Evolutionary conservation across 1,140 invertebrate species (phyloP), one percentile per base, ranked within the genome.

Genomic region (Lasaia peninsularis): DNA sequence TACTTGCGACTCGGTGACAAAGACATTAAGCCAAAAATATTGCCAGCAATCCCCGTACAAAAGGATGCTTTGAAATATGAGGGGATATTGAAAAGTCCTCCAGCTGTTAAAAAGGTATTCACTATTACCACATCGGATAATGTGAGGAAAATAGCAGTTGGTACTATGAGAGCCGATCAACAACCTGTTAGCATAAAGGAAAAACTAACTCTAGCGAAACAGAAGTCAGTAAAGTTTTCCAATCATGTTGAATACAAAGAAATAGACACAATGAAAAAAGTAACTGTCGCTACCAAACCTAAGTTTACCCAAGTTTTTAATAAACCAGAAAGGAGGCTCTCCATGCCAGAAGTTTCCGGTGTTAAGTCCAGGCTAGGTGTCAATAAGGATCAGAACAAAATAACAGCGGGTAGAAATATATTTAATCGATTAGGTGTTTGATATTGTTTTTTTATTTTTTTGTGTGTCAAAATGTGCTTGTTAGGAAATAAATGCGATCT

Each of bases 181-280:
- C 55, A 67, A 1, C 88, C 84, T 0, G 57, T 89, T 11, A 88
- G 77, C 60, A 78, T 86, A 0, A 88, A 78, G 59, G 79, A 88
- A 0, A 90, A 89, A 66, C 54, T 89, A n/a, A 64, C 74, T 12
- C 14, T 80, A 3, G 55, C 75, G 0, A 81, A 79, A 63, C 24
- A 73, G 1, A 90, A 90, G 59, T 86, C 86, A 0, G 89, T 90
- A 0, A 89, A 90, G 62, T 90, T 90, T 56, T 88, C 87, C 0
- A 86, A 76, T 54, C 76, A 76, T 11, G 71, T 90, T 2, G 74
- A 90, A 40, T 89, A 86, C 59, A 89, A 89, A 73, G 85, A 88
- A 69, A 90, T 90, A 50, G 87, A 89, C 51, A 5, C 62, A 0
- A 69, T 52, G 9, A 66, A 74, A 44, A 69, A 67, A 28, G 2